Percentiles rank a stretch among this genome's conserved stretches.
Conservation (phyloP, 2,888 invertebrate genomes). For the Trichopoda pennipes region DNA sequence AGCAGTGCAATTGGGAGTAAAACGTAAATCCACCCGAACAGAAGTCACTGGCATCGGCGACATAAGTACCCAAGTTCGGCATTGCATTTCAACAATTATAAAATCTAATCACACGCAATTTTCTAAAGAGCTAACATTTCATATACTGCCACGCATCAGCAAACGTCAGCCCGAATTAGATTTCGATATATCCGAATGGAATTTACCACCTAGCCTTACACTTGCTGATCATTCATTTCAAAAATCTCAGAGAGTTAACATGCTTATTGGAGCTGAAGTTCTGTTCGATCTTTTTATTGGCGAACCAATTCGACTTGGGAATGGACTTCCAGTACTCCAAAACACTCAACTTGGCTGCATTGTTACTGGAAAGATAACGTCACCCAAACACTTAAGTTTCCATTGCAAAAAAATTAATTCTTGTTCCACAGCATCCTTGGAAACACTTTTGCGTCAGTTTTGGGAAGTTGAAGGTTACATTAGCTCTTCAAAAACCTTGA, state of each 20-base stretch:
- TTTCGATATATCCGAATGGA: conserved; percentile 13
- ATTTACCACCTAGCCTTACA: background rate
- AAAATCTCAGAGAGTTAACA: conserved; percentile 22
- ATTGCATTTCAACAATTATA: conserved; percentile 25
- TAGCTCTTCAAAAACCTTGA: background rate
- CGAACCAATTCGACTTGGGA: conserved; percentile 42
- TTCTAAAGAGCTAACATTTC: conserved; percentile 21
- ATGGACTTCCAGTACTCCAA: conserved; percentile 33
- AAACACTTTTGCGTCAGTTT: background rate
- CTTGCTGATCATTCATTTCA: conserved; percentile 6
- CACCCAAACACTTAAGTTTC: background rate
- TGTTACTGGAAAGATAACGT: conserved; percentile 13
- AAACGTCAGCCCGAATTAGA: conserved; percentile 15
- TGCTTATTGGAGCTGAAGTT: conserved; percentile 50
- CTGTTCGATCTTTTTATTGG: conserved; percentile 24
- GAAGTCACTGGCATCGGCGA: conserved; percentile 34
- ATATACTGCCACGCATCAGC: conserved; percentile 28
- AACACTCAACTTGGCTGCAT: conserved; percentile 49
- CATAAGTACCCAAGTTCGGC: conserved; percentile 19
- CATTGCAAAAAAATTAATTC: background rate
- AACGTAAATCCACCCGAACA: conserved; percentile 2
- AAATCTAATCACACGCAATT: conserved; percentile 5
- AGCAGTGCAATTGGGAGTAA: conserved; percentile 30
- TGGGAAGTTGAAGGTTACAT: conserved; percentile 33
- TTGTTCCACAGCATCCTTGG: background rate